These are phyloP conservation scores for Poeciliopsis infans DNA, from an alignment of 2,797 vertebrate genomes.

Conservation along the genomic window DNA sequence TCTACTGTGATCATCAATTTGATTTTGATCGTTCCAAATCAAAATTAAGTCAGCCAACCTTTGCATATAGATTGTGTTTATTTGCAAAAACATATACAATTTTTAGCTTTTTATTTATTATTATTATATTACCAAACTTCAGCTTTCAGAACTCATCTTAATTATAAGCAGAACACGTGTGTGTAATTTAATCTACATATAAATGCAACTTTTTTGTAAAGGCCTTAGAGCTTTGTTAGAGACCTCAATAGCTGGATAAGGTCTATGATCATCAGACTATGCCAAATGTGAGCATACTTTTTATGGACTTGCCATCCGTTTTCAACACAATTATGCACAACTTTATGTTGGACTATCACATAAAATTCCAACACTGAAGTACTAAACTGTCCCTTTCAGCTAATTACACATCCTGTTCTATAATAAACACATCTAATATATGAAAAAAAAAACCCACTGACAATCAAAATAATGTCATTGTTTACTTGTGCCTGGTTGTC, in stretches of 20 bases:
- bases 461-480: neutral
- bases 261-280: neutral
- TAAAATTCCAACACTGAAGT: neutral
- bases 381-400: constrained; percentile 1
- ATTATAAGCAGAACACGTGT: neutral
- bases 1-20: neutral
- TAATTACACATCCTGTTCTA: neutral
- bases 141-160: neutral
- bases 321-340: constrained; percentile 7
- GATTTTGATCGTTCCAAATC: neutral
- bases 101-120: neutral
- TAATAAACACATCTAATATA: neutral
- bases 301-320: neutral
- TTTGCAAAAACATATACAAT: neutral
- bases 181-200: neutral
- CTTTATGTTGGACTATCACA: neutral
- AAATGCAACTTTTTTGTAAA: neutral
- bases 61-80: neutral
- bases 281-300: neutral
- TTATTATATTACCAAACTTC: neutral
- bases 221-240: neutral
- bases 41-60: neutral
- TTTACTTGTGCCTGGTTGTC: neutral
- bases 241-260: neutral
- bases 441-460: constrained; percentile 10